Base-by-base conservation (phyloP, 2,888 invertebrate genomes). In the Sialis fuliginosa region DNA sequence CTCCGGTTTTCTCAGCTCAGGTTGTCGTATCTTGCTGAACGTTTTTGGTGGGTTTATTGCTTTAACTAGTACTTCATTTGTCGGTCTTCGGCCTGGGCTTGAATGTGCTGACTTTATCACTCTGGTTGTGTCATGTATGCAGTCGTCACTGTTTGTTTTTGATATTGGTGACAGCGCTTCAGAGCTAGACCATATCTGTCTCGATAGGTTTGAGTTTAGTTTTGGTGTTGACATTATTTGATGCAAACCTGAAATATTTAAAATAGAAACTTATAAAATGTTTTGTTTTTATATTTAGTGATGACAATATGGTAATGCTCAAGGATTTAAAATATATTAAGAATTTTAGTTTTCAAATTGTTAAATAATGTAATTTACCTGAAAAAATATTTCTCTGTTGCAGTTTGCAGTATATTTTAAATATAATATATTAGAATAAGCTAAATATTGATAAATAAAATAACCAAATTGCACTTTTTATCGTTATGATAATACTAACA, bases 211-310 rank as follows among this genome's bases (percentile, higher is more conserved):
- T 32, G 10, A 13, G 32, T 39, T 30, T 5, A 56, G 55, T 54
- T 60, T 62, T 39, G 66, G 64, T 9, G 66, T 66, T 9, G 66
- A 66, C 59, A 63, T 62, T 5, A 60, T 58, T 53, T 61, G 57
- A 34, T 52, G 49, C n/a, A 62, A 53, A 54, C 57, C 61, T 61
- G 50, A 30, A 53, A 10, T 30, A 46, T 8, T 42, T 30, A 42
- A 44, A 46, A 33, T 42, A 13, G n/a, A 40, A 31, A 44, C 9
- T 10, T 32, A 42, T 35, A 34, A 44, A 5, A 42, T 9, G 31
- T n/a, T 30, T 34, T 12, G 33, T 39, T 37, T 6, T 7, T 37
- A 37, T 10, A 6, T 37, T 37, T 7, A 37, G 22, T 22, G 22
- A 22, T 22, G 22, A 22, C 22, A 22, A 22, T 22, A 2, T 22